phyloP scores from a whole-genome alignment of 2,113 vertebrate genomes.

The Hemibates koningsi region DNA sequence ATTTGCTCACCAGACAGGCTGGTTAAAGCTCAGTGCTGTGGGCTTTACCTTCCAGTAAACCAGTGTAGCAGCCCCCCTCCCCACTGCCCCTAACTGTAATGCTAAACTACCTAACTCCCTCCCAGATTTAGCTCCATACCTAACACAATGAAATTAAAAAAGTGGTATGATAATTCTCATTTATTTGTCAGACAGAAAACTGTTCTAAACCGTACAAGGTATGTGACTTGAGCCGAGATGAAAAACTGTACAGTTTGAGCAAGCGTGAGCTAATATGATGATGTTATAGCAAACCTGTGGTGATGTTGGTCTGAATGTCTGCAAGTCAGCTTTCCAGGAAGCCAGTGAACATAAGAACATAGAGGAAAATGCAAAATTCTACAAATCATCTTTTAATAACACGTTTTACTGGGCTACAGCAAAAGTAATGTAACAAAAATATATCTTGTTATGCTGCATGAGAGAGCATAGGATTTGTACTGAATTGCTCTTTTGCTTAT shows the following conservation, averaged over 20 bases:
- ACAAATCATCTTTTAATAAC: neutral
- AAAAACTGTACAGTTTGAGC: neutral
- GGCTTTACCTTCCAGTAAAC: neutral
- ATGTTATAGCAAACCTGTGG: conserved; percentile 10
- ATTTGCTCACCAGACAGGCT: conserved; percentile 5
- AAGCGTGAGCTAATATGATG: neutral
- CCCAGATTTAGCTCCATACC: neutral
- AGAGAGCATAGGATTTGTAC: neutral
- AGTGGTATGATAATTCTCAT: neutral
- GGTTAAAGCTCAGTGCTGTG: neutral
- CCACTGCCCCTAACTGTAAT: neutral
- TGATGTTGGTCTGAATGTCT: conserved; percentile 23
- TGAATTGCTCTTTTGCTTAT: conserved; percentile 1
- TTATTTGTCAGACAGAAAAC: neutral
- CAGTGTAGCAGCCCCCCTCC: neutral
- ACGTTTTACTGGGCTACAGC: neutral
- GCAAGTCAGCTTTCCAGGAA: neutral
- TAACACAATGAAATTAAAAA: neutral
- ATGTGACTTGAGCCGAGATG: neutral
- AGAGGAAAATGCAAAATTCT: neutral
- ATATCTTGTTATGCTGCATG: neutral
- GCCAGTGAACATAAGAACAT: neutral
- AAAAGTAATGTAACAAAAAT: neutral
- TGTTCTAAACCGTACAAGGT: neutral
- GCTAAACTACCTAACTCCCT: neutral